These are phyloP conservation scores for Cephus pulcher DNA, from an alignment of 2,888 invertebrate genomes.

Conservation along the genomic window DNA sequence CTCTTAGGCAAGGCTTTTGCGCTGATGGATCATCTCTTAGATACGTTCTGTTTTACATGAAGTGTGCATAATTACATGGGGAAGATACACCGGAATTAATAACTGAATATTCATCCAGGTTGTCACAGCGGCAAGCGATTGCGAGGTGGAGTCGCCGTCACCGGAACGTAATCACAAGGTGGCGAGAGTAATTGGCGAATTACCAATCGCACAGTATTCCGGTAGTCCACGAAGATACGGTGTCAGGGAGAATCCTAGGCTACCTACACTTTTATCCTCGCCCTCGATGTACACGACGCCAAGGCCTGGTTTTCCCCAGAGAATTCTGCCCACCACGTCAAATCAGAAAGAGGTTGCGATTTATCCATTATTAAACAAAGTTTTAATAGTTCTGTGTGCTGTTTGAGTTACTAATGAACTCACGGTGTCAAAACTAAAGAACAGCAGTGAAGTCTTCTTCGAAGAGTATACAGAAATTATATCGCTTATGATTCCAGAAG, in stretches of 20 bases:
- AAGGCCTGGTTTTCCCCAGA: slow-evolving; percentile 89
- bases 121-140: slow-evolving; percentile 59
- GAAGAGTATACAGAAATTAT: not conserved
- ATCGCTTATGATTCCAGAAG: slow-evolving; percentile 40
- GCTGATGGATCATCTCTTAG: not conserved
- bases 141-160: slow-evolving; percentile 57
- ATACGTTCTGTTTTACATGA: not conserved
- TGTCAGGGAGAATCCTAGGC: slow-evolving; percentile 67
- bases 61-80: not conserved
- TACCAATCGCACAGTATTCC: slow-evolving; percentile 94
- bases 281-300: slow-evolving; percentile 79
- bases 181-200: slow-evolving; percentile 80
- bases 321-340: slow-evolving; percentile 67
- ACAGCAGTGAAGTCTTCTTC: not conserved
- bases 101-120: slow-evolving; percentile 39
- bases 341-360: slow-evolving; percentile 56
- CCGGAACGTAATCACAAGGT: slow-evolving; percentile 67
- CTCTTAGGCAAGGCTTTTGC: not conserved
- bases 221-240: slow-evolving; percentile 91
- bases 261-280: slow-evolving; percentile 72
- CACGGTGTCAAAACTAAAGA: not conserved
- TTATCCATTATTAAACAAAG: not conserved
- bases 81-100: not conserved
- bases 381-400: not conserved
- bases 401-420: not conserved